A percentile compares a stretch with the other conserved stretches of the same genome.
These are phyloP conservation scores for Drosophila maculinotata DNA, from an alignment of 2,888 invertebrate species.

Conservation along the genomic window DNA sequence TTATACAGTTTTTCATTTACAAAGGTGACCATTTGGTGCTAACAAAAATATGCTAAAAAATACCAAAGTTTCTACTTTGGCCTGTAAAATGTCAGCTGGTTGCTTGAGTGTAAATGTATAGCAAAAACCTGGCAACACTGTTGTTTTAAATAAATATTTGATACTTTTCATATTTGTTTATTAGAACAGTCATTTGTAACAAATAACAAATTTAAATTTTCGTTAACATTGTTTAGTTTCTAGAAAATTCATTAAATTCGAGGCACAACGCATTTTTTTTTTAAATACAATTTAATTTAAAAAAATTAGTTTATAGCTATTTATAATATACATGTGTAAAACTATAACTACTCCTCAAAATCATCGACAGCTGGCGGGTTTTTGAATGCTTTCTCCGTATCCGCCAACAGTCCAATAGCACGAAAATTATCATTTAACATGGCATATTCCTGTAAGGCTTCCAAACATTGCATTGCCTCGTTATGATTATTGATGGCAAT, in stretches of 20 bases:
- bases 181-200: no score
- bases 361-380: conserved; percentile 51
- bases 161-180: no score
- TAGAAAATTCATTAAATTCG: no score
- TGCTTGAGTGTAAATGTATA: neutral
- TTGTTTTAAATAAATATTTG: neutral
- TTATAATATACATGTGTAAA: no score
- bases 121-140: no score
- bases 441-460: conserved; percentile 80
- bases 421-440: conserved; percentile 80
- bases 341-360: conserved; percentile 39
- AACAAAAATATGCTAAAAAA: conserved; percentile 35
- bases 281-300: neutral
- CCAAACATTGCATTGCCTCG: conserved; percentile 57
- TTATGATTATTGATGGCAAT: conserved; percentile 13
- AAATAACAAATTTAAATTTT: no score
- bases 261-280: no score
- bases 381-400: conserved; percentile 75
- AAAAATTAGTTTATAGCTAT: neutral
- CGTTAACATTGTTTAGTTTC: no score
- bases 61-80: conserved; percentile 4
- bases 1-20: conserved; percentile 19
- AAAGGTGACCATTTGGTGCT: conserved; percentile 12
- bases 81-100: conserved; percentile 31
- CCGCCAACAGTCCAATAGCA: conserved; percentile 80